Conservation (phyloP, 2,797 vertebrate species). For the Pseudocheirus occidentalis region DNA sequence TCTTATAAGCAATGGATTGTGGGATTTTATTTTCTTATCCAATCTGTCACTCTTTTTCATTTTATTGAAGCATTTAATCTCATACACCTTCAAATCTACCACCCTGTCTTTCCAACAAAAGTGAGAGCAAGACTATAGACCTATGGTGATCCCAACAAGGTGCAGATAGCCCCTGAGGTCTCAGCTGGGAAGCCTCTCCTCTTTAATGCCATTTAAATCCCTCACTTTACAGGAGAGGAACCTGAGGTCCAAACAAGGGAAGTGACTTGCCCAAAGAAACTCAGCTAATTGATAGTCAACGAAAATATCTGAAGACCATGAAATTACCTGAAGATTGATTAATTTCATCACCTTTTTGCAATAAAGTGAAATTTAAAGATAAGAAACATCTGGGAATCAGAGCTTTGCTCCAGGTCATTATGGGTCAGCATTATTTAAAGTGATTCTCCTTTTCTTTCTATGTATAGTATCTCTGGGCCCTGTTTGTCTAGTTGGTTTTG, state of each 20-base stretch:
- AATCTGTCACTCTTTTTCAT: background rate
- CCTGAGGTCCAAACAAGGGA: background rate
- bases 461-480: background rate
- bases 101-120: background rate
- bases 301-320: background rate
- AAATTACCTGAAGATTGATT: background rate
- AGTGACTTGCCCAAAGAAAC: background rate
- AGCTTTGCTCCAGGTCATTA: background rate
- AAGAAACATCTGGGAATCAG: background rate
- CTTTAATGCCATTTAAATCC: background rate
- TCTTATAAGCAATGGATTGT: background rate
- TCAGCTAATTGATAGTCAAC: background rate
- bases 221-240: background rate
- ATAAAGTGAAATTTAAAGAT: background rate
- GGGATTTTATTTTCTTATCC: background rate
- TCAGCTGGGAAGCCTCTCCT: background rate
- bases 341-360: background rate
- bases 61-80: background rate
- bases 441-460: constrained; percentile 1
- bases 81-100: background rate
- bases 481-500: background rate
- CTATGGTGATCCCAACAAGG: background rate
- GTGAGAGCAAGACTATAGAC: background rate
- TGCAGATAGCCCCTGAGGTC: background rate
- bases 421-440: background rate